These are phyloP conservation scores for Nemoura dubitans DNA, from an alignment of 2,888 invertebrate species.

Conservation along the genomic window DNA sequence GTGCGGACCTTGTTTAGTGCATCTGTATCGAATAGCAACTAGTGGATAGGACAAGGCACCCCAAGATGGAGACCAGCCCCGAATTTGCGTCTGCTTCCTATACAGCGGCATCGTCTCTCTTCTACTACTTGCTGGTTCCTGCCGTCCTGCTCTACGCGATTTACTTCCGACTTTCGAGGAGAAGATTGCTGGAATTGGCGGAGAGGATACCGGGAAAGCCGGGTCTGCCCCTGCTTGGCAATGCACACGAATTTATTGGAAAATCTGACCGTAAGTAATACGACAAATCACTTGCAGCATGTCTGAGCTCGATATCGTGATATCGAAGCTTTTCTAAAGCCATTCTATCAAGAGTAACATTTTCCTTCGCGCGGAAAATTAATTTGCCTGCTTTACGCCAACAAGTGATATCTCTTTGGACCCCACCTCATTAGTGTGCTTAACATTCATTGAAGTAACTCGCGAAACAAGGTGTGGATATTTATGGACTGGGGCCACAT, in stretches of 20 bases:
- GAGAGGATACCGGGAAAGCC: constrained; percentile 76
- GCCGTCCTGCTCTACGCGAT: constrained; percentile 75
- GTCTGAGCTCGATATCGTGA: background rate
- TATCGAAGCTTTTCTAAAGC: no score
- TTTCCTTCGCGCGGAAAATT: no score
- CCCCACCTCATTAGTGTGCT: no score
- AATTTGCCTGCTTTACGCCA: no score
- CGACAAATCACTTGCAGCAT: background rate
- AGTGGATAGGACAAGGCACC: background rate
- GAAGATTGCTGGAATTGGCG: constrained; percentile 75
- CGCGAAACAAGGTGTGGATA: background rate
- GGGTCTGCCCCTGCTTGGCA: constrained; percentile 78
- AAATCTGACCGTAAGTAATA: constrained; percentile 36
- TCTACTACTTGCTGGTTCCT: constrained; percentile 76
- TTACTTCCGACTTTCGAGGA: constrained; percentile 79
- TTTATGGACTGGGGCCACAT: background rate
- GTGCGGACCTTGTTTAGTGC: background rate
- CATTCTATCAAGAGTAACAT: no score
- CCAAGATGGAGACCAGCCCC: background rate
- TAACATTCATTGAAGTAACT: no score
- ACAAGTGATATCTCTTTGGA: no score
- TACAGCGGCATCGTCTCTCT: constrained; percentile 69
- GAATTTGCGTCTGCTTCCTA: background rate
- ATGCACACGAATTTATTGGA: constrained; percentile 69
- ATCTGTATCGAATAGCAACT: background rate